Conservation (phyloP, 2,797 vertebrate species). For the Danionella dracula region DNA sequence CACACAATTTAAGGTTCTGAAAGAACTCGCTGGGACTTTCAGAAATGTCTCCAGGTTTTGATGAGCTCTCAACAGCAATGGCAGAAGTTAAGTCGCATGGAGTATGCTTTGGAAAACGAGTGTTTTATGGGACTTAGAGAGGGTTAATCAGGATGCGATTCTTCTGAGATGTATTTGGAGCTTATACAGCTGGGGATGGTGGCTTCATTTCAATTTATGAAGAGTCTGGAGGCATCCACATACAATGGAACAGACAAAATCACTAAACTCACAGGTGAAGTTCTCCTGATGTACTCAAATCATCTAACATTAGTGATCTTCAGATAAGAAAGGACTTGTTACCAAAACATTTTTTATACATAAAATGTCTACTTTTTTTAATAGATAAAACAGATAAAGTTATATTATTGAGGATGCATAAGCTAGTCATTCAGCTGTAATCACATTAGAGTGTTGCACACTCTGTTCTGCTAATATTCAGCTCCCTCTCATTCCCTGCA, state of each 20-base stretch:
- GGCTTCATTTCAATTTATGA: conserved; percentile 25
- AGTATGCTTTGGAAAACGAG: conserved; percentile 28
- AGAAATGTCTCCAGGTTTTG: conserved; percentile 48
- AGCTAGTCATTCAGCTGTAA: too few species aligned
- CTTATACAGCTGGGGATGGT: conserved; percentile 21
- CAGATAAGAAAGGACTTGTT: background rate
- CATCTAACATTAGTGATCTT: background rate
- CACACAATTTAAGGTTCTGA: conserved; percentile 1
- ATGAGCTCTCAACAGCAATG: conserved; percentile 50
- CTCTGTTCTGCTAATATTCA: too few species aligned
- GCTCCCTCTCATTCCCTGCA: too few species aligned
- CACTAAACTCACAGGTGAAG: too few species aligned
- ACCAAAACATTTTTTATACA: background rate
- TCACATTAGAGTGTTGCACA: too few species aligned
- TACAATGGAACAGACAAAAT: background rate
- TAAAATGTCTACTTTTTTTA: too few species aligned
- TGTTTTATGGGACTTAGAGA: background rate
- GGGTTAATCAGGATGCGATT: conserved; percentile 29
- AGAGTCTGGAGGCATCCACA: background rate
- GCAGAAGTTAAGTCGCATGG: conserved; percentile 62
- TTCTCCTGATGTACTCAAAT: background rate
- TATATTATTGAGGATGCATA: too few species aligned
- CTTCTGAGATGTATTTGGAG: conserved; percentile 25
- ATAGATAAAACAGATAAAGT: too few species aligned
- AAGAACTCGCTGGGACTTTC: background rate